Base-by-base conservation (phyloP, 35 echinoderm and acorn worm species). In the Apostichopus parvimensis region DNA sequence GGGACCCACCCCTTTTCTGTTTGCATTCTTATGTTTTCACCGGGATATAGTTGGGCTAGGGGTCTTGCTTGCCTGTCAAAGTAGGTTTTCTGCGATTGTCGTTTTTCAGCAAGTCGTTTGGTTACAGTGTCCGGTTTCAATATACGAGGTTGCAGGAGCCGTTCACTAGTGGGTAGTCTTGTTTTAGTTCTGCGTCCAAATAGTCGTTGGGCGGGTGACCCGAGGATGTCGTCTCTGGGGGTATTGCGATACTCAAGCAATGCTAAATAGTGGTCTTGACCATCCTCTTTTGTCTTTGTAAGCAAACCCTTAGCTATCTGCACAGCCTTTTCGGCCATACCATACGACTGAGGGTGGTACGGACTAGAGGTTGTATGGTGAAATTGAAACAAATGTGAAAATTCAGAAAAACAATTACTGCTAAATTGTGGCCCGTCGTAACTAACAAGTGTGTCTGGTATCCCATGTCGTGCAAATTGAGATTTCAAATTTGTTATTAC, bases 401-500 rank as follows among this genome's bases (percentile, higher is more conserved):
- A 97, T 7, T 91, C 1, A 1, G 12, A 12, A 91, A 93, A 97
- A 7, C 80, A n/a, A 1, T 90, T 56, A 52, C 78, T 22, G 23
- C 26, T 59, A 93, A 82, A 94, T 81, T 97, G 95, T 79, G 52
- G 17, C 13, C 64, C 93, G 80, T 97, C 93, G 77, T 97, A 87
- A 53, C 8, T 53, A 0, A 97, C 93, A 8, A 95, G 18, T 9
- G 8, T 87, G 7, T 87, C 18, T 15, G 91, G 91, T 34, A 87
- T 87, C 1, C 95, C 91, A 72, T 96, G 92, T 8, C 54, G 94
- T 2, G 92, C 77, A 92, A 96, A 92, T 4, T 68, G 9, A 0
- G 10, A 4, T n/a, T 92, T 95, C 20, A 79, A 26, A 6, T 77
- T 77, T 11, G 6, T 15, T 6, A 77, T 77, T 11, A 77, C 73